These are phyloP conservation scores for Adineta ricciae DNA, from an alignment of 2,888 invertebrate species.

Conservation along the genomic window DNA sequence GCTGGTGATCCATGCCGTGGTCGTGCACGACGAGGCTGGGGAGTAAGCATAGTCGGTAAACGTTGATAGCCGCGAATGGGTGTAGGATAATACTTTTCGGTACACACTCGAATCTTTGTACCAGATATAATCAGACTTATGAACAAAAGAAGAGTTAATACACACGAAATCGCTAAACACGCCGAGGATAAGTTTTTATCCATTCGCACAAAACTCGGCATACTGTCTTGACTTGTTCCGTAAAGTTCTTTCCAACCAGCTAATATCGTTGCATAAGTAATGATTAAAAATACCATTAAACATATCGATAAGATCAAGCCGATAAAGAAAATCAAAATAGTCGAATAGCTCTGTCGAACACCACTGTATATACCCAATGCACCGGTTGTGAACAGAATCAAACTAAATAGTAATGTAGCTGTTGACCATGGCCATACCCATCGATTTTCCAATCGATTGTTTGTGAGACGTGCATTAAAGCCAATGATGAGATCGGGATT, in stretches of 20 bases:
- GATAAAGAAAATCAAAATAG: neutral
- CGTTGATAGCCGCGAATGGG: too few relatives aligned
- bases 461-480: neutral
- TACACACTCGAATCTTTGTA: neutral
- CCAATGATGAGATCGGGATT: neutral
- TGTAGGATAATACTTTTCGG: neutral
- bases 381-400: neutral
- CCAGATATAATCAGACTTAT: neutral
- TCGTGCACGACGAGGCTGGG: constrained; percentile 49
- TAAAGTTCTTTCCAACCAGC: neutral
- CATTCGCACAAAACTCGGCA: neutral
- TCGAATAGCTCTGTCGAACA: neutral
- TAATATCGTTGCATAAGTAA: neutral
- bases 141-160: neutral
- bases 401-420: constrained; percentile 7
- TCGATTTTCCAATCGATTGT: neutral
- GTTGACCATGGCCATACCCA: constrained; percentile 25
- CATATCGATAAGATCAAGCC: neutral
- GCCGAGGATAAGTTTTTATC: neutral
- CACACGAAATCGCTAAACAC: neutral
- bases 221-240: neutral
- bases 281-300: constrained; percentile 10
- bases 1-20: constrained; percentile 61
- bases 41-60: too few relatives aligned
- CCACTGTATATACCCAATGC: neutral